These are phyloP conservation scores for Calonectris borealis DNA, from an alignment of 2,113 vertebrate genomes.

Conservation along the genomic window DNA sequence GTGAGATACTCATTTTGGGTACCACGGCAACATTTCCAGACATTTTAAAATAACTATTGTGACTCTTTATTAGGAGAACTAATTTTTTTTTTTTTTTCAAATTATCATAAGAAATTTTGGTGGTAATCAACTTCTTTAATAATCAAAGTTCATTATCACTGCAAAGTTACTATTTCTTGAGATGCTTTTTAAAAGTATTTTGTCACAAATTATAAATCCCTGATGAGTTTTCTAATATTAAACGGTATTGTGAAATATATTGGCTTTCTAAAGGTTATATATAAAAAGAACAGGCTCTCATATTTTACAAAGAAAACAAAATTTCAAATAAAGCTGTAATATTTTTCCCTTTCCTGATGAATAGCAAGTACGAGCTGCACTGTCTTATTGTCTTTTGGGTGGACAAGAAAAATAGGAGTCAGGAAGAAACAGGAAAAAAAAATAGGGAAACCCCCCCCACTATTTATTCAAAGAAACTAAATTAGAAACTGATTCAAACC, in stretches of 20 bases:
- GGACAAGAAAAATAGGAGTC: not conserved
- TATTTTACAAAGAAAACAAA: not conserved
- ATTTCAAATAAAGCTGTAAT: not conserved
- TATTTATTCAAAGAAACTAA: not conserved
- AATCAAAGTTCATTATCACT: not conserved
- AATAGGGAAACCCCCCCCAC: fast-evolving
- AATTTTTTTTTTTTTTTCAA: not conserved
- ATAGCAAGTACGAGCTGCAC: not conserved
- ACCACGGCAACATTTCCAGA: not conserved
- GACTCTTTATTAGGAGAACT: not conserved
- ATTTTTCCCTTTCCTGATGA: not conserved
- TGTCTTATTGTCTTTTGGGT: not conserved
- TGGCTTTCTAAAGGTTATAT: not conserved
- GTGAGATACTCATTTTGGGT: not conserved
- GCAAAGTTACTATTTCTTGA: not conserved
- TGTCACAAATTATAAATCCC: not conserved
- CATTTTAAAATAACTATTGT: not conserved
- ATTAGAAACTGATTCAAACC: not conserved
- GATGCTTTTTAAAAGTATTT: not conserved
- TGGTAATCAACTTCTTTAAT: not conserved
- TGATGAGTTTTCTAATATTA: not conserved
- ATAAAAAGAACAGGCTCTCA: not conserved
- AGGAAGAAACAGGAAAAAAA: not conserved
- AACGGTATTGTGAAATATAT: not conserved
- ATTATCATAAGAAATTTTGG: not conserved